These are phyloP conservation scores for Perca fluviatilis DNA, from an alignment of 2,113 vertebrate species.

Conservation along the genomic window DNA sequence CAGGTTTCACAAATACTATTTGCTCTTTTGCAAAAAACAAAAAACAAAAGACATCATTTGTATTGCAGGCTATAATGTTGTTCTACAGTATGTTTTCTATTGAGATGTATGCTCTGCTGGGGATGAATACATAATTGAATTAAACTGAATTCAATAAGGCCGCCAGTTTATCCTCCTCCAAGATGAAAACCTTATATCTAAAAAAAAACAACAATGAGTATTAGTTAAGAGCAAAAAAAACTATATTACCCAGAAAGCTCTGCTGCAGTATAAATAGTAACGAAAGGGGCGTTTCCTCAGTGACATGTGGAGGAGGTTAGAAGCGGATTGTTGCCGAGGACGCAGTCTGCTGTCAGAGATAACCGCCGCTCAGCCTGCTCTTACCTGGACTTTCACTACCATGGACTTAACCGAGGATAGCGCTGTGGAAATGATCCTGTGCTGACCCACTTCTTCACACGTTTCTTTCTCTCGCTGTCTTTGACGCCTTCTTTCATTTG, in stretches of 20 bases:
- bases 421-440: slow-evolving; percentile 72
- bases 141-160: background rate
- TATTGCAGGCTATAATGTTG: background rate
- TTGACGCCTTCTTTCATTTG: slow-evolving; percentile 52
- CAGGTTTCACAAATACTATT: no score
- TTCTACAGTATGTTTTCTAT: background rate
- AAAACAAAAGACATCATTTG: background rate
- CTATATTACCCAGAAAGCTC: slow-evolving; percentile 80
- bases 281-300: slow-evolving; percentile 77
- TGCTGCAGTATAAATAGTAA: slow-evolving; percentile 67
- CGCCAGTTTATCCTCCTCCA: background rate
- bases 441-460: slow-evolving; percentile 75
- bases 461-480: slow-evolving; percentile 17
- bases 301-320: slow-evolving; percentile 86
- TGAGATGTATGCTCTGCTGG: background rate
- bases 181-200: background rate
- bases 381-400: slow-evolving; percentile 74
- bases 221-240: slow-evolving; percentile 11
- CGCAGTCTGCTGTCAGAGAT: slow-evolving; percentile 77
- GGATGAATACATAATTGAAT: background rate
- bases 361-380: slow-evolving; percentile 72
- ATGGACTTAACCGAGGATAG: slow-evolving; percentile 84
- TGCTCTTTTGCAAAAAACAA: no score
- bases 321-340: slow-evolving; percentile 76
- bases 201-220: background rate